These are phyloP conservation scores for Hystrix cristata DNA, from an alignment of 2,113 vertebrate species.

Conservation along the genomic window DNA sequence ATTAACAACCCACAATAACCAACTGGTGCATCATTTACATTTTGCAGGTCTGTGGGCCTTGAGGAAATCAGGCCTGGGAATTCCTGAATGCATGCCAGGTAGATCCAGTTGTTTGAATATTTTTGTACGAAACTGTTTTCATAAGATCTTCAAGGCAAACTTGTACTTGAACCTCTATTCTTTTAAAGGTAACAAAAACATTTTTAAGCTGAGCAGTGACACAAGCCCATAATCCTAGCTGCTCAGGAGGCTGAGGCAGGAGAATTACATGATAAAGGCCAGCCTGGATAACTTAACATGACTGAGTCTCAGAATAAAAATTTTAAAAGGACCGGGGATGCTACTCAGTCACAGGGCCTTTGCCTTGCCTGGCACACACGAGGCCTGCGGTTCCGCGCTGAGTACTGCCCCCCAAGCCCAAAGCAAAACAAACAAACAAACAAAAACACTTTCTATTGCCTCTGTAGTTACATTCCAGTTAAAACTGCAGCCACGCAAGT, in stretches of 20 bases:
- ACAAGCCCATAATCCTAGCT: neutral
- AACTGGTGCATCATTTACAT: neutral
- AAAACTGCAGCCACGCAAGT: neutral
- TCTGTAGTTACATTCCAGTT: neutral
- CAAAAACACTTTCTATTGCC: neutral
- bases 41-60: neutral
- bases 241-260: neutral
- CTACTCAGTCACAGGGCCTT: neutral
- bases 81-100: conserved; percentile 47
- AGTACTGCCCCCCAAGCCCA: neutral
- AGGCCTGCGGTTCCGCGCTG: neutral
- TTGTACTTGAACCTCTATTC: neutral
- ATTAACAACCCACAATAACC: conserved; percentile 14
- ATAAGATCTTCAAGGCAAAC: conserved; percentile 56
- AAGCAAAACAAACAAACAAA: neutral
- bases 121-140: conserved; percentile 44
- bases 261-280: neutral
- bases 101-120: conserved; percentile 31
- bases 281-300: neutral
- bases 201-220: neutral
- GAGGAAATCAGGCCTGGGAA: neutral
- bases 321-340: neutral
- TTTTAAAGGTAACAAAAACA: neutral
- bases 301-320: neutral
- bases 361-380: neutral